phyloP scores from a whole-genome alignment of 2,113 vertebrate genomes.

The Pseudonaja textilis region DNA sequence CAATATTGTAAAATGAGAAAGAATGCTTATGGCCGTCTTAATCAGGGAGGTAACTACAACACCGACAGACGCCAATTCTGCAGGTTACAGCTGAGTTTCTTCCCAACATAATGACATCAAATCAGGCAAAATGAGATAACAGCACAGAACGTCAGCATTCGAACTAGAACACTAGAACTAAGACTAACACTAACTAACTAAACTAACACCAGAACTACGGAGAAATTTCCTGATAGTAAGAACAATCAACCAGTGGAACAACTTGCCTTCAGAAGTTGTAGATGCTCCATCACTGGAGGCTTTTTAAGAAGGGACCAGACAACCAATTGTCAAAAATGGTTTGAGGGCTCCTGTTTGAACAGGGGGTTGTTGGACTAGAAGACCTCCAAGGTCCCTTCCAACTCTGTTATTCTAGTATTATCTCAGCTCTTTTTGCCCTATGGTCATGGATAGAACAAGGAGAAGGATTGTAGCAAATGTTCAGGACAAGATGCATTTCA shows the following conservation, averaged over 20 bases:
- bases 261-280: neutral
- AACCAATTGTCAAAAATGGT: neutral
- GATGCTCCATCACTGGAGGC: neutral
- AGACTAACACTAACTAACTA: neutral
- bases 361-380: neutral
- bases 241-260: neutral
- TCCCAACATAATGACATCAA: neutral
- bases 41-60: neutral
- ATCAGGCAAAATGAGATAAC: neutral
- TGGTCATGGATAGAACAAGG: neutral
- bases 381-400: neutral
- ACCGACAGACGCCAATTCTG: neutral
- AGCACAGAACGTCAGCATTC: neutral
- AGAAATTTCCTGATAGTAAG: neutral
- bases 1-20: conserved; percentile 52
- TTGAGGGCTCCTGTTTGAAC: neutral
- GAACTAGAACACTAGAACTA: neutral
- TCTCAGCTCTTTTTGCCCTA: neutral
- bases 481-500: neutral
- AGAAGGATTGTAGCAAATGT: neutral
- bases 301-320: neutral
- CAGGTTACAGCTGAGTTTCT: neutral
- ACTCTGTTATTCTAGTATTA: neutral
- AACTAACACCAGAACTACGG: neutral
- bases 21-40: neutral